These are phyloP conservation scores for Stegostoma tigrinum DNA, from an alignment of 2,113 vertebrate species.

Conservation along the genomic window DNA sequence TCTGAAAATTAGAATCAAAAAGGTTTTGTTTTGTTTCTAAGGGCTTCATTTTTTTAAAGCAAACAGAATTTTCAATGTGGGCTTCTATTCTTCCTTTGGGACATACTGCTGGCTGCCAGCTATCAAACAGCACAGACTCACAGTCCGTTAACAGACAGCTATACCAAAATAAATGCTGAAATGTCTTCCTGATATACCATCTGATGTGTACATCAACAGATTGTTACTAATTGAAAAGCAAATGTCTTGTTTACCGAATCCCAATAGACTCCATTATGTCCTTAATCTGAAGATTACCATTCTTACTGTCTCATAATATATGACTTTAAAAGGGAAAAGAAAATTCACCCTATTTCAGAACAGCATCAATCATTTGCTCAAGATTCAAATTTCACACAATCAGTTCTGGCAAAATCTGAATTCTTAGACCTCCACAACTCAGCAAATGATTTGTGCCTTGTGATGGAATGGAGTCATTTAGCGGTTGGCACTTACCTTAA, in stretches of 20 bases:
- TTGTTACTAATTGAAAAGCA: conserved; percentile 23
- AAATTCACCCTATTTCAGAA: neutral
- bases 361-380: neutral
- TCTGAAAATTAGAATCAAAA: neutral
- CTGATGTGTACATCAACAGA: neutral
- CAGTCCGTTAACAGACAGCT: neutral
- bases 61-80: neutral
- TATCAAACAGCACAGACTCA: neutral
- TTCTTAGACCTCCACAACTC: neutral
- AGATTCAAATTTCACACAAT: neutral
- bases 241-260: neutral
- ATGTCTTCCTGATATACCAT: neutral
- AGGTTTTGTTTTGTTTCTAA: neutral
- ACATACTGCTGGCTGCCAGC: neutral
- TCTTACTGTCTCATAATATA: neutral
- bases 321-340: neutral
- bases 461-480: neutral
- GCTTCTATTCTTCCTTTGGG: neutral
- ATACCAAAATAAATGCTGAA: neutral
- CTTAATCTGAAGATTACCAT: neutral
- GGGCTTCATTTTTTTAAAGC: neutral
- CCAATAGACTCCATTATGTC: neutral
- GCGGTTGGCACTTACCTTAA: neutral
- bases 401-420: neutral
- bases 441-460: neutral